phyloP scores from a whole-genome alignment of 2,888 invertebrate species.

The Hoplodrina ambigua region DNA sequence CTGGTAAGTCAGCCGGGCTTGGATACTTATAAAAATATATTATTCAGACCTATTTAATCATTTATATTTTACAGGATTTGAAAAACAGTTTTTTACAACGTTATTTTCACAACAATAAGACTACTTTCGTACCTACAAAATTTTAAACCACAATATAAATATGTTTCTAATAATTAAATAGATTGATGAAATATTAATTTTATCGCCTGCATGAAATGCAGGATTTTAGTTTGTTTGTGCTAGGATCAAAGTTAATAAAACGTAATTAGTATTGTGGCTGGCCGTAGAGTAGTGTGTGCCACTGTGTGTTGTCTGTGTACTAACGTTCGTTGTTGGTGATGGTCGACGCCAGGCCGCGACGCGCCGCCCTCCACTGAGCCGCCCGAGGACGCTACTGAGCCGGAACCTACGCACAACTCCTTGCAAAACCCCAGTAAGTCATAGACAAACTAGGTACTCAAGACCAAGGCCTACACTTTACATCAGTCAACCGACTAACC shows the following conservation, averaged over 20 bases:
- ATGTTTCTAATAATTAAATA: constrained; percentile 10
- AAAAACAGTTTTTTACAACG: constrained; percentile 6
- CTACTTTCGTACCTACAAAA: neutral
- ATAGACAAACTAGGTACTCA: constrained; percentile 47
- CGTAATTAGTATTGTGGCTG: constrained; percentile 37
- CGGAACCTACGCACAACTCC: constrained; percentile 69
- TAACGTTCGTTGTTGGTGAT: constrained; percentile 78
- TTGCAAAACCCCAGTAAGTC: constrained; percentile 77
- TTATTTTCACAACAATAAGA: constrained; percentile 5
- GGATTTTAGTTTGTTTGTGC: constrained; percentile 5
- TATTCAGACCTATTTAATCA: constrained; percentile 18
- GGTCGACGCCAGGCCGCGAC: constrained; percentile 74
- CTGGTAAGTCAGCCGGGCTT: no score
- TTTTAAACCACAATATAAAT: constrained; percentile 4
- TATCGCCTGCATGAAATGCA: constrained; percentile 15
- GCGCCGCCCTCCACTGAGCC: constrained; percentile 73
- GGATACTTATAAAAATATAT: no score
- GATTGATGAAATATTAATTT: neutral
- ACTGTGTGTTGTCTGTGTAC: constrained; percentile 75
- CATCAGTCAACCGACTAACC: constrained; percentile 10
- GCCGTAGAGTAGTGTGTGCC: constrained; percentile 56
- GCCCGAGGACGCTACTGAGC: constrained; percentile 67
- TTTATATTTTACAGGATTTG: constrained; percentile 39
- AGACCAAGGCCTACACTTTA: constrained; percentile 21
- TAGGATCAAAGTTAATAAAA: constrained; percentile 27